Conservation (phyloP, 2,888 invertebrate species). For the Loripinus fragilis region DNA sequence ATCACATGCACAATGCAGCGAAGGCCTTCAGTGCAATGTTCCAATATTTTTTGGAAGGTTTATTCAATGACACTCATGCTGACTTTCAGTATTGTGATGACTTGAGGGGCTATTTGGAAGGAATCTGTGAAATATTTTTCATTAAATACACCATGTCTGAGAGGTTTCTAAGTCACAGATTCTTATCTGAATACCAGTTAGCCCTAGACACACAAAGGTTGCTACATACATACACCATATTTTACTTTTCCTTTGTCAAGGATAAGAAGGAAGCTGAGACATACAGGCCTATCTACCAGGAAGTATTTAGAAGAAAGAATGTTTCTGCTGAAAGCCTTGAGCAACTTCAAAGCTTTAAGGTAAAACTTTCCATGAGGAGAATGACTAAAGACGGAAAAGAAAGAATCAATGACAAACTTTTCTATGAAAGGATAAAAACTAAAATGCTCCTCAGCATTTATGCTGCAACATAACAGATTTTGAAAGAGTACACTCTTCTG, state of each 20-base stretch:
- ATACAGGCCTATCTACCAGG: not conserved
- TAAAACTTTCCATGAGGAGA: conserved; percentile 20
- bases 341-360: conserved; percentile 16
- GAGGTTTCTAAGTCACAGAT: conserved; percentile 53
- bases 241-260: conserved; percentile 39
- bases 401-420: conserved; percentile 38
- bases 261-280: conserved; percentile 13
- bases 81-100: conserved; percentile 42
- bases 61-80: conserved; percentile 25
- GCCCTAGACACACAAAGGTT: conserved; percentile 47
- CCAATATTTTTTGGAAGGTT: conserved; percentile 43
- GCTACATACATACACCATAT: conserved; percentile 54
- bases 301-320: conserved; percentile 15
- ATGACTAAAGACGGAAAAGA: conserved; percentile 39
- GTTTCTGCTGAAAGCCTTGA: conserved; percentile 7
- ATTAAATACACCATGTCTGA: conserved; percentile 51
- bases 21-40: conserved; percentile 62
- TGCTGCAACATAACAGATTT: not conserved
- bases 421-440: conserved; percentile 17
- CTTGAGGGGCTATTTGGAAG: conserved; percentile 55
- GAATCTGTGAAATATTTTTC: conserved; percentile 46
- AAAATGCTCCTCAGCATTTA: not conserved
- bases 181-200: conserved; percentile 61
- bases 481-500: not conserved
- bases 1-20: conserved; percentile 65